Conservation (phyloP, 1,140 invertebrate genomes). For the Cydia fagiglandana region DNA sequence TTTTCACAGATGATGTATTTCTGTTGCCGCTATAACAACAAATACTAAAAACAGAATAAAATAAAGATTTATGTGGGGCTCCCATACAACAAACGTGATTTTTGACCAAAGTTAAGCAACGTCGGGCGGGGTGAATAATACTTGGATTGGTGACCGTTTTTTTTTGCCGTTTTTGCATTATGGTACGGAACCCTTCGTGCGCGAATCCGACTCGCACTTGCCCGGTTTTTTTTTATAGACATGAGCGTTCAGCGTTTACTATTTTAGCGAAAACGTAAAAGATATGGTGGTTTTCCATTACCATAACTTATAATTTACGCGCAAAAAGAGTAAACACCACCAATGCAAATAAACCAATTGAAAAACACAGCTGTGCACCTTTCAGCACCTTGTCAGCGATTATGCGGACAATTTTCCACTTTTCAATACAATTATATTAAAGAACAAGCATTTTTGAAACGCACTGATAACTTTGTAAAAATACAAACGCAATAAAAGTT, state of each 20-base stretch:
- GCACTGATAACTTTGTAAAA: background rate
- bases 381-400: conserved; percentile 1
- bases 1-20: no score
- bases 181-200: no score
- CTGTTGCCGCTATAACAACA: no score
- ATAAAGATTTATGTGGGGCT: no score
- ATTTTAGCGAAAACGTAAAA: background rate
- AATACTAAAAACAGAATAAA: no score
- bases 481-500: background rate
- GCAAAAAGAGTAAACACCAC: background rate
- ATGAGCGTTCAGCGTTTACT: background rate
- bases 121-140: no score
- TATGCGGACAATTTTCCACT: background rate
- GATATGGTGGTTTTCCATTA: background rate
- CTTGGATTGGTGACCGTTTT: no score
- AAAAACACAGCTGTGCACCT: conserved; percentile 26
- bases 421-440: background rate
- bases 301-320: background rate
- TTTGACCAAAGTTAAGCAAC: no score
- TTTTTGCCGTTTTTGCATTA: no score
- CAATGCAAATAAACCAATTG: background rate
- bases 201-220: no score
- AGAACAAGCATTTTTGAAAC: background rate
- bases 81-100: no score
- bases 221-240: no score